phyloP scores from a whole-genome alignment of 1,140 invertebrate species.

The Lysiphlebus fabarum region DNA sequence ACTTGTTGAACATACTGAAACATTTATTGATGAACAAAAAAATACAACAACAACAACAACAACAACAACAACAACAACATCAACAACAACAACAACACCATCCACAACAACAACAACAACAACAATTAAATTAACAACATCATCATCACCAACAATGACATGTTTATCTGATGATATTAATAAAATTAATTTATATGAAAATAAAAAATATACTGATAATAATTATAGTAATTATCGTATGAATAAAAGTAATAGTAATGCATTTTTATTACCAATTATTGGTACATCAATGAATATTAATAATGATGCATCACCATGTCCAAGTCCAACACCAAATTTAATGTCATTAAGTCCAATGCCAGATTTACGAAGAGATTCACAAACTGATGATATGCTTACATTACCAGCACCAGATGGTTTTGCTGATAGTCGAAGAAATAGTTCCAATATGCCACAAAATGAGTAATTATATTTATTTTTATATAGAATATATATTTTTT shows the following conservation, averaged over 20 bases:
- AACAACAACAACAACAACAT: slow-evolving; percentile 3
- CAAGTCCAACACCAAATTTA: slow-evolving; percentile 61
- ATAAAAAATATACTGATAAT: slow-evolving; percentile 26
- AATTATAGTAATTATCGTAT: slow-evolving; percentile 26
- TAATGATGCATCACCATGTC: slow-evolving; percentile 59
- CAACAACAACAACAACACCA: too few relatives aligned
- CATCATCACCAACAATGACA: slow-evolving; percentile 23
- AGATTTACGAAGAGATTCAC: slow-evolving; percentile 65
- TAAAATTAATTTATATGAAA: slow-evolving; percentile 24
- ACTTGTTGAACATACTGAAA: slow-evolving; percentile 78
- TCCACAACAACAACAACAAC: too few relatives aligned
- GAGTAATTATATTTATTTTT: slow-evolving; percentile 42
- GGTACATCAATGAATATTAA: slow-evolving; percentile 44
- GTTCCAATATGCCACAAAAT: slow-evolving; percentile 61
- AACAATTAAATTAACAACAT: too few relatives aligned
- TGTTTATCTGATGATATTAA: slow-evolving; percentile 30
- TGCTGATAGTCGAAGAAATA: slow-evolving; percentile 68
- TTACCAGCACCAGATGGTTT: slow-evolving; percentile 73
- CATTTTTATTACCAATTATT: slow-evolving; percentile 45
- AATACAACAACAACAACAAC: slow-evolving; percentile 36
- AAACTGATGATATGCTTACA: slow-evolving; percentile 58
- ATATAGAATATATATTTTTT: slow-evolving; percentile 11
- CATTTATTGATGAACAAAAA: slow-evolving; percentile 61
- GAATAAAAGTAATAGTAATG: slow-evolving; percentile 29
- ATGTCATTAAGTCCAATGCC: slow-evolving; percentile 67